phyloP scores from a whole-genome alignment of 2,888 invertebrate species.

The Macropis europaea region DNA sequence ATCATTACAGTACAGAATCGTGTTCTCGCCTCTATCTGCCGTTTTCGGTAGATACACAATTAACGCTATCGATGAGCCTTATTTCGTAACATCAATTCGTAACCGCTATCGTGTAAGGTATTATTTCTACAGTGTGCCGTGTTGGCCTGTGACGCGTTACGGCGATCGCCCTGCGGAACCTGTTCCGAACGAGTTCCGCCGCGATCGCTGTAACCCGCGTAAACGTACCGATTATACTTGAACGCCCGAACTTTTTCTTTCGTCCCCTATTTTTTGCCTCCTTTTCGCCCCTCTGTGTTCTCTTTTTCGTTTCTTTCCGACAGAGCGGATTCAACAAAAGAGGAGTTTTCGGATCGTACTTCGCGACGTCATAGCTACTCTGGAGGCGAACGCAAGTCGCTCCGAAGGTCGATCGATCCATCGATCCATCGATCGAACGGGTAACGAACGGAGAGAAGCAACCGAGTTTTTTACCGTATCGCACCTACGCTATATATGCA shows the following conservation, averaged over 20 bases:
- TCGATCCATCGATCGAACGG: background rate
- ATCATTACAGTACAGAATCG: conserved; percentile 72
- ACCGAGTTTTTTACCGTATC: too few species aligned
- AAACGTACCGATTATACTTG: background rate
- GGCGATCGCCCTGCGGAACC: conserved; percentile 52
- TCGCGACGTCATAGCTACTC: too few species aligned
- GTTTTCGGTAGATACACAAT: conserved; percentile 66
- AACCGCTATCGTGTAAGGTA: conserved; percentile 62
- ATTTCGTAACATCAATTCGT: conserved; percentile 43
- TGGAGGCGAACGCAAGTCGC: too few species aligned
- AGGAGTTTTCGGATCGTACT: conserved; percentile 2
- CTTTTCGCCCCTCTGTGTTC: background rate
- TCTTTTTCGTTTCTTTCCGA: background rate
- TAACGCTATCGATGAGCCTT: conserved; percentile 38
- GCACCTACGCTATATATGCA: conserved; percentile 36
- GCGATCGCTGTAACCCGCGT: conserved; percentile 6
- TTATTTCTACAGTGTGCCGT: conserved; percentile 39
- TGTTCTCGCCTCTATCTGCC: conserved; percentile 63
- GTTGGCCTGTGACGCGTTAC: conserved; percentile 55
- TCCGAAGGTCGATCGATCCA: too few species aligned
- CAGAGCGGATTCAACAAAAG: conserved; percentile 58
- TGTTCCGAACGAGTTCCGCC: too few species aligned
- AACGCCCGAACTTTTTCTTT: background rate
- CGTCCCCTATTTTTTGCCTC: background rate
- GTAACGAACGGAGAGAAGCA: conserved; percentile 19